phyloP scores from a whole-genome alignment of 2,888 invertebrate genomes.

The Limnephilus auricula region DNA sequence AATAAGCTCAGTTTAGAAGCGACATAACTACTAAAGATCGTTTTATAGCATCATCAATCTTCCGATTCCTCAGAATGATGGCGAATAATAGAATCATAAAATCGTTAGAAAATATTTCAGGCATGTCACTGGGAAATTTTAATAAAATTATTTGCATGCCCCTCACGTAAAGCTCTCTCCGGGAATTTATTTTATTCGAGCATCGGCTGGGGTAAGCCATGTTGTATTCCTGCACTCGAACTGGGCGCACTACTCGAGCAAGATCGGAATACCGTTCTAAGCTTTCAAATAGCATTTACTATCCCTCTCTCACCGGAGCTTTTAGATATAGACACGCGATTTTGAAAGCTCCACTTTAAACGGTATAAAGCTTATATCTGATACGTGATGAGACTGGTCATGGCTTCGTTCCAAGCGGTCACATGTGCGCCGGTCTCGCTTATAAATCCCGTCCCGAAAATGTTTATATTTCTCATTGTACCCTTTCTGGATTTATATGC shows the following conservation, averaged over 20 bases:
- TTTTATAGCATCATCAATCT: not conserved
- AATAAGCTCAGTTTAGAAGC: not conserved
- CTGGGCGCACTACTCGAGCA: constrained; percentile 39
- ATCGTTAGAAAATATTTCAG: constrained; percentile 30
- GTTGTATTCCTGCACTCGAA: constrained; percentile 42
- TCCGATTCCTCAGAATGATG: constrained; percentile 6
- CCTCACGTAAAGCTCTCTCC: constrained; percentile 55
- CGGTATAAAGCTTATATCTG: constrained; percentile 16
- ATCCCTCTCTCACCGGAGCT: not conserved
- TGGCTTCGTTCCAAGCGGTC: constrained; percentile 53
- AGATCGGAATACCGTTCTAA: constrained; percentile 52
- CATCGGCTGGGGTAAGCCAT: constrained; percentile 40
- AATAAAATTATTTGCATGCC: constrained; percentile 52
- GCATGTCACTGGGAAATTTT: constrained; percentile 43
- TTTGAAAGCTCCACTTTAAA: constrained; percentile 28
- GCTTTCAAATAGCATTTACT: not conserved
- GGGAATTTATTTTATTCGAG: constrained; percentile 57
- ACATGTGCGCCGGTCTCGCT: constrained; percentile 58
- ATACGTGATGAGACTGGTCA: constrained; percentile 41
- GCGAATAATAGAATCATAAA: constrained; percentile 33
- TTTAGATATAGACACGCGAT: not conserved
- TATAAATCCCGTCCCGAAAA: constrained; percentile 61
- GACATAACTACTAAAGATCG: not conserved
- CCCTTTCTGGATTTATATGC: constrained; percentile 66
- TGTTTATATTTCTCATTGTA: constrained; percentile 60